Evolutionary conservation across 2,113 vertebrate genomes (phyloP).

Genomic region (Astatotilapia flaviijosephi): DNA sequence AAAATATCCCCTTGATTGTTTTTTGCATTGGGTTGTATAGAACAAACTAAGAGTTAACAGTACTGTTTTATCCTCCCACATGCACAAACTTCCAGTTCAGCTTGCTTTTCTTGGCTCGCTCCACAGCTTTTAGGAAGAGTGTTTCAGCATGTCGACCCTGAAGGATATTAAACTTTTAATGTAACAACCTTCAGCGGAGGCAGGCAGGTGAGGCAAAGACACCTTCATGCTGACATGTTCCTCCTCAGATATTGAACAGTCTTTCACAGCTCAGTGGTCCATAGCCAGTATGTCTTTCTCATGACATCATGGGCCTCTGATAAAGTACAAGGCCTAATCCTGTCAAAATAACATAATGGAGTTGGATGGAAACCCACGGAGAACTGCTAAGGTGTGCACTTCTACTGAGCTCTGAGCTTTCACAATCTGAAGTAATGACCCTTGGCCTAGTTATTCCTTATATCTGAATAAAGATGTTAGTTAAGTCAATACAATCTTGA

Average conservation of each 20-base stretch:
- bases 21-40: not conserved
- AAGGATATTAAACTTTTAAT: constrained; percentile 33
- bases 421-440: not conserved
- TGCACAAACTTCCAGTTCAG: not conserved
- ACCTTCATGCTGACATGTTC: not conserved
- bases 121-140: constrained; percentile 29
- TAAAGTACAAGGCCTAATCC: constrained; percentile 8
- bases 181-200: not conserved
- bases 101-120: constrained; percentile 50
- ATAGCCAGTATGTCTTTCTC: constrained; percentile 10
- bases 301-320: constrained; percentile 35
- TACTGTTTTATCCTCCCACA: constrained; percentile 23
- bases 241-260: not conserved
- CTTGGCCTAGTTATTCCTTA: not conserved
- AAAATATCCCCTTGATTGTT: constrained; percentile 8
- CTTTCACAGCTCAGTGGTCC: not conserved
- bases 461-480: not conserved
- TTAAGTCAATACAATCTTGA: not conserved
- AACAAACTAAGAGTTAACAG: constrained; percentile 23
- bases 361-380: not conserved
- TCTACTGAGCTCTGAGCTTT: not conserved
- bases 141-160: constrained; percentile 7
- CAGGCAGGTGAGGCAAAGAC: constrained; percentile 7
- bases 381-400: constrained; percentile 1
- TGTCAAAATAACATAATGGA: constrained; percentile 12